phyloP scores from a whole-genome alignment of 2,888 invertebrate genomes.

The Liopterus haemorrhoidalis region DNA sequence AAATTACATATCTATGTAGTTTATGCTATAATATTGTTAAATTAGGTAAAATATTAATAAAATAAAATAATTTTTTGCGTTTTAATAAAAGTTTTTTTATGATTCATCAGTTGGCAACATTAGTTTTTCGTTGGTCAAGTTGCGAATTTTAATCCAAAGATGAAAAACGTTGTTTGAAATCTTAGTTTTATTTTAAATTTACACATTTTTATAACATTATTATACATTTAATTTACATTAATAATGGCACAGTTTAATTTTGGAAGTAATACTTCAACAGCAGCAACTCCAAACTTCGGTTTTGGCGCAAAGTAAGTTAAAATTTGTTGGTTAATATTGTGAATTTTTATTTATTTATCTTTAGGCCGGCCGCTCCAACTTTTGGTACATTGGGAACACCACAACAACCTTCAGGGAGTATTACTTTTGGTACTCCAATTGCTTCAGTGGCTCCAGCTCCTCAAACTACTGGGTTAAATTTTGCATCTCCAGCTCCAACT shows the following conservation, averaged over 20 bases:
- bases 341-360: slow-evolving; percentile 7
- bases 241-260: slow-evolving; percentile 42
- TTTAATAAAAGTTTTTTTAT: too few relatives aligned
- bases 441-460: slow-evolving; percentile 22
- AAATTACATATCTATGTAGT: too few relatives aligned
- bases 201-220: too few relatives aligned
- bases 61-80: too few relatives aligned
- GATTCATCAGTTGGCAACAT: too few relatives aligned
- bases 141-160: too few relatives aligned
- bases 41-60: too few relatives aligned
- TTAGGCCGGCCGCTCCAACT: slow-evolving; percentile 20
- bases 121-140: too few relatives aligned
- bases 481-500: slow-evolving; percentile 38
- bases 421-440: slow-evolving; percentile 31
- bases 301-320: slow-evolving; percentile 49
- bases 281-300: slow-evolving; percentile 47
- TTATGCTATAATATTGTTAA: too few relatives aligned
- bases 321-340: slow-evolving; percentile 7
- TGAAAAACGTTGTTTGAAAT: too few relatives aligned
- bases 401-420: slow-evolving; percentile 28
- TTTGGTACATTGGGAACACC: slow-evolving; percentile 27
- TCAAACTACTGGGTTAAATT: slow-evolving; percentile 30
- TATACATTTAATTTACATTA: too few relatives aligned
- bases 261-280: slow-evolving; percentile 48
- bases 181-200: too few relatives aligned